Base-by-base conservation (phyloP, 2,113 vertebrate species). In the Esox niger region DNA sequence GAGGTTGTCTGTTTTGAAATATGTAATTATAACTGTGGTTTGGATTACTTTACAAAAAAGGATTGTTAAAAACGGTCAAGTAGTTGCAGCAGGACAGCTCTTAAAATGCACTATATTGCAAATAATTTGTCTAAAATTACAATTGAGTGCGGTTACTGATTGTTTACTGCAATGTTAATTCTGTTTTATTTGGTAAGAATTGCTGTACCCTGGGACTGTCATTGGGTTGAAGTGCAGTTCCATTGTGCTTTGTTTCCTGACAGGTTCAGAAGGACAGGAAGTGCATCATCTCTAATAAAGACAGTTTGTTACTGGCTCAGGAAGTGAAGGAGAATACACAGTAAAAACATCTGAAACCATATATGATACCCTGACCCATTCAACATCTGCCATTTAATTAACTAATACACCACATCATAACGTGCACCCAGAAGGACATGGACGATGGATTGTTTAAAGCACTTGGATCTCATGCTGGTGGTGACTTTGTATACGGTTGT, bases 181-280 rank as follows among this genome's bases (percentile, higher is more conserved):
- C 9, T 38, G 33, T 38, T 49, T 7, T 21, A 32, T 66, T n/a
- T 54, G 21, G 4, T 21, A 1, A 43, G 33, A 25, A 2, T 63
- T 38, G 7, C 25, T 63, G 33, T 46, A 21, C 23, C 70, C 38
- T 17, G 43, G 49, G 43, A 66, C 46, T 27, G 20, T 20, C 2
- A 32, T 65, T 60, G 58, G 25, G 38, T 33, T 15, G 30, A 13
- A 29, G 21, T 52, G 25, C 15, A 30, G 74, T 77, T 72, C 56
- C 77, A 73, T 79, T 84, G 80, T 82, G 64, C 21, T 70, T 31
- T 20, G 43, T 75, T 77, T 88, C 80, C 84, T 82, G 78, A 83
- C 67, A 54, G 68, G 58, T 25, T 9, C 20, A 20, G 26, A n/a
- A 46, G 21, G 47, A 75, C 71, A 81, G 86, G 77, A 90, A 84